A percentile compares a stretch with the other conserved stretches of the same genome.
Conservation (phyloP, 2,797 vertebrate species). For the Miichthys miiuy region DNA sequence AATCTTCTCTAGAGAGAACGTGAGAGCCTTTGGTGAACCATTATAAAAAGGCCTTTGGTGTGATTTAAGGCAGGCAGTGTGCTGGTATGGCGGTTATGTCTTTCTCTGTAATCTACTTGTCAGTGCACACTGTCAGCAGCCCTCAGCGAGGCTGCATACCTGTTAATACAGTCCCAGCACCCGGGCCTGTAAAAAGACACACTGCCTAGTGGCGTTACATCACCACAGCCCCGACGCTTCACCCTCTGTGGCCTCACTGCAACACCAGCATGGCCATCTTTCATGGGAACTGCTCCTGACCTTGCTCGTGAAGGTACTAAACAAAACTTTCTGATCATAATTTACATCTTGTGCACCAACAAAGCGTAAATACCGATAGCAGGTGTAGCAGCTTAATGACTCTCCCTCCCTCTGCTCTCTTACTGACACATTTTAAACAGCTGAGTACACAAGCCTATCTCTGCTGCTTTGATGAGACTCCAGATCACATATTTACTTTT, state of each 20-base stretch:
- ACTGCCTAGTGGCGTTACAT: slow-evolving; percentile 65
- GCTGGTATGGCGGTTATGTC: slow-evolving; percentile 65
- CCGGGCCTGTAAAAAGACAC: slow-evolving; percentile 65
- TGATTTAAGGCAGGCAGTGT: slow-evolving; percentile 61
- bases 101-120: slow-evolving; percentile 75
- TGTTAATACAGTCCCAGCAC: slow-evolving; percentile 71
- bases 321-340: slow-evolving; percentile 38
- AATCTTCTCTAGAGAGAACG: slow-evolving; percentile 23
- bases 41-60: slow-evolving; percentile 51
- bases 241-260: slow-evolving; percentile 67
- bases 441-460: slow-evolving; percentile 83
- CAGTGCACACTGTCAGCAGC: slow-evolving; percentile 68
- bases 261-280: slow-evolving; percentile 57
- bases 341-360: slow-evolving; percentile 22
- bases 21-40: slow-evolving; percentile 33
- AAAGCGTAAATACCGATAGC: slow-evolving; percentile 56
- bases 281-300: slow-evolving; percentile 66
- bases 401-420: slow-evolving; percentile 27
- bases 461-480: slow-evolving; percentile 80
- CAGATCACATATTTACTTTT: slow-evolving; percentile 77
- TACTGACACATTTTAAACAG: slow-evolving; percentile 78
- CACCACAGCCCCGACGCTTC: slow-evolving; percentile 55
- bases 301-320: slow-evolving; percentile 23
- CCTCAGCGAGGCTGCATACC: slow-evolving; percentile 67
- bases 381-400: slow-evolving; percentile 68